Evolutionary conservation across 1,140 invertebrate species (phyloP).

Genomic region (Cotesia vestalis): DNA sequence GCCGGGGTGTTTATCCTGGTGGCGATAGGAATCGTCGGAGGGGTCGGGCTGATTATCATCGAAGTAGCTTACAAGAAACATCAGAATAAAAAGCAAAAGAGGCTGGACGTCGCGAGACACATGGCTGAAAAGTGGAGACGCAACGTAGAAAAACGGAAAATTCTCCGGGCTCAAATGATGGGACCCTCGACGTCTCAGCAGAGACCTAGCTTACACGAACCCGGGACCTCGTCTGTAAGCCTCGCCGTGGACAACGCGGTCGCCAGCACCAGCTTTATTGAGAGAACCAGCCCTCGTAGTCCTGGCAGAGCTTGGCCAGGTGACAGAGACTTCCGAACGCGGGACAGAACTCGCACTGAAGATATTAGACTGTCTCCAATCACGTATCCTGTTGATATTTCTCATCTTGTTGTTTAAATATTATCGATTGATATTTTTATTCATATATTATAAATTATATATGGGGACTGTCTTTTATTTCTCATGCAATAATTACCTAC

Average conservation of each 20-base stretch:
- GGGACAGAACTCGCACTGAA: slow-evolving; percentile 43
- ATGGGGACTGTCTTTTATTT: not conserved
- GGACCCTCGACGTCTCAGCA: slow-evolving; percentile 70
- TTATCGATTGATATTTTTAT: slow-evolving; percentile 23
- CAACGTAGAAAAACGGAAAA: slow-evolving; percentile 90
- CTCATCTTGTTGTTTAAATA: slow-evolving; percentile 53
- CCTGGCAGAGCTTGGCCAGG: slow-evolving; percentile 73
- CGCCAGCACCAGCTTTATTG: slow-evolving; percentile 52
- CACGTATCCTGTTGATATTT: slow-evolving; percentile 53
- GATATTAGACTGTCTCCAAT: slow-evolving; percentile 53
- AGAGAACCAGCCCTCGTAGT: slow-evolving; percentile 53
- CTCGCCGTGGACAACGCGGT: slow-evolving; percentile 72
- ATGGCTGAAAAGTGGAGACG: slow-evolving; percentile 96
- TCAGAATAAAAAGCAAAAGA: slow-evolving; percentile 93
- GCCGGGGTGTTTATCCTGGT: slow-evolving; percentile 97
- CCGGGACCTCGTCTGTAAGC: slow-evolving; percentile 73
- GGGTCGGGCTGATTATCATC: slow-evolving; percentile 93
- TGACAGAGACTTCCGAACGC: slow-evolving; percentile 67
- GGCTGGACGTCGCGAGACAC: slow-evolving; percentile 91
- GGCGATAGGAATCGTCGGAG: slow-evolving; percentile 90
- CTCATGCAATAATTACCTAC: too few relatives aligned
- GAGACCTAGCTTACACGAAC: slow-evolving; percentile 81
- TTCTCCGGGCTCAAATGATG: slow-evolving; percentile 74
- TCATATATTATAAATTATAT: slow-evolving; percentile 21
- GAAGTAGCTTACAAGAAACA: slow-evolving; percentile 98